Base-by-base conservation (phyloP, 2,797 vertebrate genomes). In the Myotis findleyi region DNA sequence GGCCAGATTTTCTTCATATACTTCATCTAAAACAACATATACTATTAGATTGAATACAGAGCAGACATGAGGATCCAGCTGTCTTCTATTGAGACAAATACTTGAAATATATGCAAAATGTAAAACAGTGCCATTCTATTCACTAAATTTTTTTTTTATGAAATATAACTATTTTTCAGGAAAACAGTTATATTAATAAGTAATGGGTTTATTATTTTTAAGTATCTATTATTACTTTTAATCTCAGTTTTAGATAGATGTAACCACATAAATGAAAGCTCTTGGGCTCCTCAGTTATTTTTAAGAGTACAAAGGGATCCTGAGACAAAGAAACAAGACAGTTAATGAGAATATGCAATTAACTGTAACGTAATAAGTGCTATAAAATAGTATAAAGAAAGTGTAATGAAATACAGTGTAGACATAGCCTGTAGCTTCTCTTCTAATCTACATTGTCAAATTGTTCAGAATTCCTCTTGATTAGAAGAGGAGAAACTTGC, bases 61-160 rank as follows among this genome's bases (percentile, higher is more conserved):
- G 41, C 44, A 88, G 30, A 41, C 27, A 41, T 2, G 13, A 89
- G 5, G 25, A n/a, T 64, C 66, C 38, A 79, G 36, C 68, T 76
- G 11, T 64, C 82, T 92, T 93, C 33, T 80, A 0, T 84, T 90
- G 87, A 77, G 14, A 64, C 27, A 87, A 41, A 81, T 87, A 30
- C 49, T 92, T 77, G 30, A 83, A 89, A 49, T 87, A 62, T 59
- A 87, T 88, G 47, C 69, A 87, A 59, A 75, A 64, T 94, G 21
- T 71, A 49, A 47, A 86, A 47, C 11, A 84, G 0, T 53, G 4
- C 16, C n/a, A 30, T 81, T 95, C 47, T 77, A 79, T 49, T 69
- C 20, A 51, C 23, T 76, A 36, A 66, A 36, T 59, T 9, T 49
- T 80, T 49, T 80, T 66, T 66, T 93, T 91, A 88, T 41, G 79